These are phyloP conservation scores for Xerus rutilus DNA, from an alignment of 2,797 vertebrate genomes.

Conservation along the genomic window DNA sequence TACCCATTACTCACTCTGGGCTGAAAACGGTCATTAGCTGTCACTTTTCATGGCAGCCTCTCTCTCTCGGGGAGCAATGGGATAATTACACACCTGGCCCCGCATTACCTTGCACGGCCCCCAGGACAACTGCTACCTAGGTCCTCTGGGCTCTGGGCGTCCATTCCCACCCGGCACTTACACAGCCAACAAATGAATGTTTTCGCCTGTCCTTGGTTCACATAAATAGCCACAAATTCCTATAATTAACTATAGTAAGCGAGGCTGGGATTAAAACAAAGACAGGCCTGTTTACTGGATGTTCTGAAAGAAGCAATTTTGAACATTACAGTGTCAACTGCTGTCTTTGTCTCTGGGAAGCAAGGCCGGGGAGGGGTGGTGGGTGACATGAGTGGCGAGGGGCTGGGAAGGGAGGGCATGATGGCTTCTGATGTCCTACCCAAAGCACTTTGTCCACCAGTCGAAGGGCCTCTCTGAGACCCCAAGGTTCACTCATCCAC, in stretches of 20 bases:
- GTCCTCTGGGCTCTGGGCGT: constrained; percentile 82
- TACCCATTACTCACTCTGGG: constrained; percentile 83
- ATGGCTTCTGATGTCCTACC: not conserved
- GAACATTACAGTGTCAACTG: constrained; percentile 85
- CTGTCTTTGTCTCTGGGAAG: constrained; percentile 89
- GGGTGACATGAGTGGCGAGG: not conserved
- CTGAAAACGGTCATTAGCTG: constrained; percentile 88
- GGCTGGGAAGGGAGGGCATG: not conserved
- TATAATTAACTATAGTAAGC: constrained; percentile 91
- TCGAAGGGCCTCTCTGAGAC: not conserved
- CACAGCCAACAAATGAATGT: constrained; percentile 90
- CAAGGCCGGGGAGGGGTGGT: constrained; percentile 79
- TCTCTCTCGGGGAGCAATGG: constrained; percentile 67
- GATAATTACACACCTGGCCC: constrained; percentile 88
- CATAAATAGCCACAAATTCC: constrained; percentile 91
- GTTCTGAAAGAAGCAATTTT: constrained; percentile 86
- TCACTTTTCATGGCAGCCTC: constrained; percentile 83
- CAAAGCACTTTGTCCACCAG: not conserved
- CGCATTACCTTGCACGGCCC: constrained; percentile 84
- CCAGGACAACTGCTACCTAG: constrained; percentile 88
- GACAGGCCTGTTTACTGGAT: constrained; percentile 89
- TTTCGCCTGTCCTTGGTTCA: constrained; percentile 90
- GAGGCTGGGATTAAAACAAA: constrained; percentile 91
- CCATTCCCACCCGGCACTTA: constrained; percentile 89
- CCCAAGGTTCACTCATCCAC: not conserved